Evolutionary conservation across 2,797 vertebrate species (phyloP).

Genomic region (Gambelia wislizenii): DNA sequence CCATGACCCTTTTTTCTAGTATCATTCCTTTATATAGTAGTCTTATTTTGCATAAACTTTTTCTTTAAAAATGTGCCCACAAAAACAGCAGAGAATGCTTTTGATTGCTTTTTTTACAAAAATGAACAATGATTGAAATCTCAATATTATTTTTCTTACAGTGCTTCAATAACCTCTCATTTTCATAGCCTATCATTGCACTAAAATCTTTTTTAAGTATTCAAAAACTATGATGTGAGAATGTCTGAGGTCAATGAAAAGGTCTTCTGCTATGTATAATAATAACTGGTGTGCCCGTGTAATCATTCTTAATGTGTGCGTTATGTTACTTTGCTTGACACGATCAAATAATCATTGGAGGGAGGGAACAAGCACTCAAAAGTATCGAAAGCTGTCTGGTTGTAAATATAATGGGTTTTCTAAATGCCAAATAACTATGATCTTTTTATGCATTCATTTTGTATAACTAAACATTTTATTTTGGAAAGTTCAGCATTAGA

Average conservation of each 20-base stretch:
- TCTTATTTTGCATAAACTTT: not conserved
- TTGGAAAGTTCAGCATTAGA: not conserved
- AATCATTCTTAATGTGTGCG: not conserved
- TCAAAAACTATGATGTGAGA: not conserved
- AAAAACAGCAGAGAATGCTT: not conserved
- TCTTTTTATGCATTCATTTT: not conserved
- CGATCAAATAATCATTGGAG: not conserved
- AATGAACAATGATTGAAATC: too few relatives aligned
- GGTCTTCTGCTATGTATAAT: not conserved
- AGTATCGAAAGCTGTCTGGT: not conserved
- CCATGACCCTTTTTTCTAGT: not conserved
- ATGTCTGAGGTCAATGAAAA: slow-evolving; percentile 8
- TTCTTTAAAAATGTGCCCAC: not conserved
- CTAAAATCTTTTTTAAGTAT: not conserved
- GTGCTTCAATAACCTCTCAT: not conserved
- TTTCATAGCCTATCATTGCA: not conserved
- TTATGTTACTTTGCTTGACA: not conserved
- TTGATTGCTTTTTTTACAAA: not conserved
- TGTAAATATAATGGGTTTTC: not conserved
- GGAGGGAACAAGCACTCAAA: not conserved
- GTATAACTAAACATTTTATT: not conserved
- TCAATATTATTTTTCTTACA: not conserved
- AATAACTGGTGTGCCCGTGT: not conserved
- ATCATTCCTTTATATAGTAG: not conserved
- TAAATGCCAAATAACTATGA: not conserved